Evolutionary conservation across 2,888 invertebrate species (phyloP).

Genomic region (Magallana nippona): DNA sequence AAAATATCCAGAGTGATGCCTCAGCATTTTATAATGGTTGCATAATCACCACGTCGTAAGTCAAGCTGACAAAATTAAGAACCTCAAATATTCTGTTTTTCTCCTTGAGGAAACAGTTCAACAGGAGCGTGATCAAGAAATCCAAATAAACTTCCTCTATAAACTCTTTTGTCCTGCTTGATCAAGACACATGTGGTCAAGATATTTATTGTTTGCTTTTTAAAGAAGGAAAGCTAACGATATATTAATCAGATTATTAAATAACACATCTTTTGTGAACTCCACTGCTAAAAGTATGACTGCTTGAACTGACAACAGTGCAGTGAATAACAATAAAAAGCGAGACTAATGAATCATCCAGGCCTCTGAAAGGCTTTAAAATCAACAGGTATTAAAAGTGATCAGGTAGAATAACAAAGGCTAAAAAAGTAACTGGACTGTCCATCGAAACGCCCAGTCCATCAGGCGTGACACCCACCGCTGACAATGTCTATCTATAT

Average conservation of each 20-base stretch:
- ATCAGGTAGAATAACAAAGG: not conserved
- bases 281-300: not conserved
- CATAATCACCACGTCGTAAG: not conserved
- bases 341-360: conserved; percentile 11
- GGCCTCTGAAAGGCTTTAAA: not conserved
- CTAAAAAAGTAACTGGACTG: not conserved
- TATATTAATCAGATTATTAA: conserved; percentile 20
- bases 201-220: not conserved
- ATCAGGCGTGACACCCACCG: not conserved
- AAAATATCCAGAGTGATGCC: not conserved
- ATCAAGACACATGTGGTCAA: not conserved
- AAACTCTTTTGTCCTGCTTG: not conserved
- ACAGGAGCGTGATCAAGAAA: not conserved
- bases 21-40: not conserved
- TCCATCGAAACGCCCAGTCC: not conserved
- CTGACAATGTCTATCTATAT: not conserved
- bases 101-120: not conserved
- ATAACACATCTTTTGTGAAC: conserved; percentile 3
- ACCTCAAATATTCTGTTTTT: not conserved
- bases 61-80: not conserved
- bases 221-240: conserved; percentile 12
- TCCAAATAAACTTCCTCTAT: not conserved
- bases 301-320: not conserved
- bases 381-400: conserved; percentile 27
- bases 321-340: not conserved